Conservation (phyloP, 2,888 invertebrate genomes). For the Omphaloscelis lunosa region DNA sequence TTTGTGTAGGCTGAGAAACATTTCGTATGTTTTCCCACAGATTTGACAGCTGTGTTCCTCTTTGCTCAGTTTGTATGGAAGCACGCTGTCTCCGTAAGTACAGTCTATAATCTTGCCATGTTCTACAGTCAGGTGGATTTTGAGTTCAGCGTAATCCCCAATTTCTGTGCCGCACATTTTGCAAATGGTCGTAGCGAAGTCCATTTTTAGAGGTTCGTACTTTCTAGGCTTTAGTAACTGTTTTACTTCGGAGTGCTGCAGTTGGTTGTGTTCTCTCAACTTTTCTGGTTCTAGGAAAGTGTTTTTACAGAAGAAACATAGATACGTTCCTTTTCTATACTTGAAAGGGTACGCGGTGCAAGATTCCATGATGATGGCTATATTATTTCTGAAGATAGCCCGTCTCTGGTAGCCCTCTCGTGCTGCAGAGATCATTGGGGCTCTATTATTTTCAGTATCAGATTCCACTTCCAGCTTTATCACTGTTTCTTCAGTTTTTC, state of each 20-base stretch:
- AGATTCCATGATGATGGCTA: constrained; percentile 80
- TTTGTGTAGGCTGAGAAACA: constrained; percentile 86
- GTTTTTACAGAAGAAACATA: constrained; percentile 85
- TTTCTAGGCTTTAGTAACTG: constrained; percentile 81
- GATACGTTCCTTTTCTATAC: constrained; percentile 85
- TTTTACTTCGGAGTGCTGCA: constrained; percentile 77
- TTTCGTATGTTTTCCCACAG: constrained; percentile 86
- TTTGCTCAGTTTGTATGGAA: constrained; percentile 85
- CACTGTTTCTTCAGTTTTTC: constrained; percentile 79
- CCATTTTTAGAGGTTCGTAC: constrained; percentile 87
- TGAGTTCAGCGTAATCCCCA: constrained; percentile 78
- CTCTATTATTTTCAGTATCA: constrained; percentile 69
- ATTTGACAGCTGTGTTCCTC: constrained; percentile 85
- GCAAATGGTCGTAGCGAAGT: constrained; percentile 80
- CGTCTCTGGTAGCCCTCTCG: constrained; percentile 78
- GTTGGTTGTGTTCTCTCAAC: constrained; percentile 81
- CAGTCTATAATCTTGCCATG: constrained; percentile 82
- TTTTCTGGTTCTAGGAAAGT: constrained; percentile 85
- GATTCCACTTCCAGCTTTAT: constrained; percentile 79
- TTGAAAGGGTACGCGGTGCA: constrained; percentile 87
- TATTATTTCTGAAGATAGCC: constrained; percentile 84
- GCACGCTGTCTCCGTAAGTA: constrained; percentile 82
- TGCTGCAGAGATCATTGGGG: constrained; percentile 46
- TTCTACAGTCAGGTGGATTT: constrained; percentile 77
- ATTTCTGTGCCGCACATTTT: constrained; percentile 80